Conservation (phyloP, 2,797 vertebrate species). For the Sarcophilus harrisii region DNA sequence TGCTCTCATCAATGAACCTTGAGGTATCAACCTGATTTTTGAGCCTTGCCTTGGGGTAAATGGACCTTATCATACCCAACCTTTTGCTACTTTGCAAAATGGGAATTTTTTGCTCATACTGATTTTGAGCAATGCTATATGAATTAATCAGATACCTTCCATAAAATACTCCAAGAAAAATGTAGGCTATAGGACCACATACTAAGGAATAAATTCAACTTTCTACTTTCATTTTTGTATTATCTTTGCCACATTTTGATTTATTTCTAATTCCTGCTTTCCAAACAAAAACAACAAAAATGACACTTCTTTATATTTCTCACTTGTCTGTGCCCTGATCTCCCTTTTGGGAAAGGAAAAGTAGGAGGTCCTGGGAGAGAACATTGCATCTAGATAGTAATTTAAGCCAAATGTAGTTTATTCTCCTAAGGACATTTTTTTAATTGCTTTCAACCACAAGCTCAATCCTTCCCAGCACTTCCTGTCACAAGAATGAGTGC, state of each 20-base stretch:
- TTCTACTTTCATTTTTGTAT: conserved; percentile 12
- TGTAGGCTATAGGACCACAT: neutral
- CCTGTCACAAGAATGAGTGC: conserved; percentile 55
- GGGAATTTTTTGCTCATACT: neutral
- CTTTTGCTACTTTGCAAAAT: neutral
- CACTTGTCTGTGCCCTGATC: neutral
- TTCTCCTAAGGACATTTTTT: conserved; percentile 7
- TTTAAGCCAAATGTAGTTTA: neutral
- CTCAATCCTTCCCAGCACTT: conserved; percentile 58
- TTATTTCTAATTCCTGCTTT: conserved; percentile 30
- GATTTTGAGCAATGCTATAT: neutral
- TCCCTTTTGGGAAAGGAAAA: conserved; percentile 11
- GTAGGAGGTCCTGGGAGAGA: neutral
- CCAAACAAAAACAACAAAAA: conserved; percentile 30
- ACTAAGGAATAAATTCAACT: neutral
- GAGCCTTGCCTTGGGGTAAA: too few relatives aligned
- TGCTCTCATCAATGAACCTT: neutral
- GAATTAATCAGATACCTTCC: neutral
- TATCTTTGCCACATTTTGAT: neutral
- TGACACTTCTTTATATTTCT: neutral
- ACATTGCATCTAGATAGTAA: neutral
- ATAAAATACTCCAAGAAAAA: neutral
- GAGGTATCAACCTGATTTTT: neutral
- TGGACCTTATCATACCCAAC: neutral
- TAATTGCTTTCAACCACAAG: conserved; percentile 31